phyloP scores from a whole-genome alignment of 2,888 invertebrate genomes.

The Temnothorax ravouxi region DNA sequence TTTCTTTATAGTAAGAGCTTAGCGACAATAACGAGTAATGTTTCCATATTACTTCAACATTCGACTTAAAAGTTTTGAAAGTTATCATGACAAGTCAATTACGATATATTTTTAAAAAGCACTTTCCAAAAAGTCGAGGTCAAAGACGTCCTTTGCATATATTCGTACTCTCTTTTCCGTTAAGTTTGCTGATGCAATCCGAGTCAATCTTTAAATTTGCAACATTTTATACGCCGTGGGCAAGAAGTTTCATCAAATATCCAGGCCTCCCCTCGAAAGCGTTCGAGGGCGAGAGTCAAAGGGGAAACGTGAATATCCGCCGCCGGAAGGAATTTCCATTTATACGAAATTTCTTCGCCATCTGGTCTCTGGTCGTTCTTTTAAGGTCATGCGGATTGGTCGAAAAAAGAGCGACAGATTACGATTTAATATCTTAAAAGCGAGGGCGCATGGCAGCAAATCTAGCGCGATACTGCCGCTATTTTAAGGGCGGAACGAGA shows the following conservation, averaged over 20 bases:
- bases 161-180: neutral
- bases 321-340: constrained; percentile 27
- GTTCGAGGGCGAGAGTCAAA: constrained; percentile 36
- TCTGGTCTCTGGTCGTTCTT: neutral
- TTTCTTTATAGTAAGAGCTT: neutral
- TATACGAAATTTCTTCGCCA: constrained; percentile 33
- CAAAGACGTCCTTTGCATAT: neutral
- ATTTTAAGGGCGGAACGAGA: constrained; percentile 25
- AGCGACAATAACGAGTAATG: no score
- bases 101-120: neutral
- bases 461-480: constrained; percentile 12
- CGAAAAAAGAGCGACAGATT: constrained; percentile 31
- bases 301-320: constrained; percentile 35
- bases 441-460: neutral
- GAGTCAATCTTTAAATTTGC: constrained; percentile 52
- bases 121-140: neutral
- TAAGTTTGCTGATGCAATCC: constrained; percentile 22
- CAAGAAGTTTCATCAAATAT: constrained; percentile 43
- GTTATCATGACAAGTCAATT: neutral
- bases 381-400: constrained; percentile 17
- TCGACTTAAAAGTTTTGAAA: neutral
- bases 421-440: constrained; percentile 55
- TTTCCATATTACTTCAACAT: neutral
- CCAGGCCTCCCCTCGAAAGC: constrained; percentile 34
- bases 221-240: constrained; percentile 35